Percentiles rank a stretch among this genome's conserved stretches.
phyloP scores from a whole-genome alignment of 2,113 vertebrate genomes.

The Pipa parva region DNA sequence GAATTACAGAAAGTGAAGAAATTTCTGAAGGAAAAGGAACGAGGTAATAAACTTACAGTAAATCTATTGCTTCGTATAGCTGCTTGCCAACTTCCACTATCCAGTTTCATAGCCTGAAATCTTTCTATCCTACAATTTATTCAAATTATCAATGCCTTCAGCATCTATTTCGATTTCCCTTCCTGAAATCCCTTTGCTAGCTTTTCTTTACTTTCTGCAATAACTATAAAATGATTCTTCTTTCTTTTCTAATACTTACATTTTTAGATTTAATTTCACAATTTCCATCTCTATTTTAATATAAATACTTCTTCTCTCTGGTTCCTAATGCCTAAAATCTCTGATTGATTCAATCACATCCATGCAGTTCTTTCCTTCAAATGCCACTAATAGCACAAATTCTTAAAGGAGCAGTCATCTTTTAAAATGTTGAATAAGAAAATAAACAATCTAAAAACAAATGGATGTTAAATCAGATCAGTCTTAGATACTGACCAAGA shows the following conservation, averaged over 20 bases:
- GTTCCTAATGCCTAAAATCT: neutral
- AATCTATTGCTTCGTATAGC: slow-evolving; percentile 1
- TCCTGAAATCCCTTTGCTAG: slow-evolving; percentile 6
- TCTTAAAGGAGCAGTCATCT: neutral
- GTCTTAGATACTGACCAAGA: too few species aligned
- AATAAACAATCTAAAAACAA: too few species aligned
- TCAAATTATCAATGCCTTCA: slow-evolving; percentile 30
- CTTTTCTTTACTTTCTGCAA: slow-evolving; percentile 8
- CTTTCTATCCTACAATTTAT: slow-evolving; percentile 27
- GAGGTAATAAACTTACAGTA: neutral
- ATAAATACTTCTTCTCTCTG: neutral
- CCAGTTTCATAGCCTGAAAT: neutral
- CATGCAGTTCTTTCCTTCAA: neutral
- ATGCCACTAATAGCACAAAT: neutral
- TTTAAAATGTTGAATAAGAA: neutral
- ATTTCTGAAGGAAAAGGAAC: neutral
- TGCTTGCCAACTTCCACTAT: slow-evolving; percentile 6
- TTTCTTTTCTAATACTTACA: slow-evolving; percentile 2
- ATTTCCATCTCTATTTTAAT: slow-evolving; percentile 11
- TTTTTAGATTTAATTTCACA: slow-evolving; percentile 7
- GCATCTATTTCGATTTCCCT: slow-evolving; percentile 5
- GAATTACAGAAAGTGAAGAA: neutral
- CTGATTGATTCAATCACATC: neutral
- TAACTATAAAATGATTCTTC: slow-evolving; percentile 9
- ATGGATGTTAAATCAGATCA: too few species aligned